Base-by-base conservation (phyloP, 1,140 invertebrate species). In the Panulirus ornatus region DNA sequence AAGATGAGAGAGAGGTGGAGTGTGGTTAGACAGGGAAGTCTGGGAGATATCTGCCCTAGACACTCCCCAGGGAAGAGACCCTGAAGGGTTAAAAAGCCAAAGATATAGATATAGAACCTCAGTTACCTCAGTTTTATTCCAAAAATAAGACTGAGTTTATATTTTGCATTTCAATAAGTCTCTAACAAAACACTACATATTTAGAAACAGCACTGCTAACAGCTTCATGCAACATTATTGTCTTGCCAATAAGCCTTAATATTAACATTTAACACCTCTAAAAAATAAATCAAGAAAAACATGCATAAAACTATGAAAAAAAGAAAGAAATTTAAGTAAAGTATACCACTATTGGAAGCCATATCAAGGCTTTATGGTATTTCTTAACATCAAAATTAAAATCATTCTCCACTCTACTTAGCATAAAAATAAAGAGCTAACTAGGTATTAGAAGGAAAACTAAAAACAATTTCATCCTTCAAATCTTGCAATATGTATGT, bases 251-350 rank as follows among this genome's bases (percentile, higher is more conserved):
- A 81, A 81, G 51, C 78, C 54, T 27, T 14, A 58, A 34, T 34
- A 30, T 81, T 58, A 81, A 51, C 58, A 58, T n/a, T 22, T 36
- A 81, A 81, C 47, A 81, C 44, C 51, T 34, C 78, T 58, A 58
- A n/a, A 54, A 81, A 14, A 79, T 36, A 81, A 58, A 81, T 79
- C 54, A 58, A 36, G 22, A 44, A 9, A 58, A 58, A 22, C 78
- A 81, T 81, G 78, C 78, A 54, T 51, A 44, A 51, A 58, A 81
- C 30, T 38, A 30, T 22, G 58, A 81, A 54, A 81, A 81, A 19
- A 51, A 51, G 36, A n/a, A 81, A 36, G 19, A 34, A 22, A 19
- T 81, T 19, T 9, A 81, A 36, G 6, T 27, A 81, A 66, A 30
- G 27, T 47, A 47, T 47, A 47, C 3, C 58, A 66, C 27, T 66